A percentile compares a stretch with the other conserved stretches of the same genome.
Conservation (phyloP, 1,140 invertebrate species). For the Lordiphosa clarofinis region DNA sequence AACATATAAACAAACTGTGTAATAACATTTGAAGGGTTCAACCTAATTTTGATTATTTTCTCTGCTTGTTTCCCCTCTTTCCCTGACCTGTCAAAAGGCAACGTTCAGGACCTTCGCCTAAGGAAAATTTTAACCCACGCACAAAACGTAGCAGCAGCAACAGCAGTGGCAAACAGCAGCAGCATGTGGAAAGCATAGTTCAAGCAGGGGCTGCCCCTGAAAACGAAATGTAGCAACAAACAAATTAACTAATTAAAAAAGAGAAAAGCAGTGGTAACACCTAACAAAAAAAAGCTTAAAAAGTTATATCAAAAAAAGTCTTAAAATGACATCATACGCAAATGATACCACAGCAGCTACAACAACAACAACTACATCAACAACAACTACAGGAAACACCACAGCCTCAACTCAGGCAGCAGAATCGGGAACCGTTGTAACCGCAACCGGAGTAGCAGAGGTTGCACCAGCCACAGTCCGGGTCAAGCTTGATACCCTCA, state of each 20-base stretch:
- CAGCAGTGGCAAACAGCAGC: conserved; percentile 6
- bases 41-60: not conserved
- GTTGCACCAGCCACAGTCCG: not conserved
- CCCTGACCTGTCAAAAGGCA: no score
- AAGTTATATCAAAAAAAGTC: conserved; percentile 9
- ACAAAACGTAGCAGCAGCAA: conserved; percentile 29
- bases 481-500: no score
- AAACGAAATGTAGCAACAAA: conserved; percentile 32
- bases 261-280: conserved; percentile 39
- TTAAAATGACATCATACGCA: conserved; percentile 73
- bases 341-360: conserved; percentile 65
- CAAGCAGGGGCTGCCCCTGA: conserved; percentile 29
- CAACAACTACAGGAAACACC: conserved; percentile 14
- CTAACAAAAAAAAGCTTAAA: conserved; percentile 21
- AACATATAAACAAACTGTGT: no score
- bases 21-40: not conserved
- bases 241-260: conserved; percentile 69
- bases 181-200: conserved; percentile 49
- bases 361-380: conserved; percentile 39
- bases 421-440: conserved; percentile 12
- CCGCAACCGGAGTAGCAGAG: conserved; percentile 9
- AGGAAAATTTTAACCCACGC: conserved; percentile 21
- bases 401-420: conserved; percentile 10
- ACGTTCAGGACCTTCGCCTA: conserved; percentile 57
- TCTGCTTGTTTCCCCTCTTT: conserved; percentile 15